phyloP scores from a whole-genome alignment of 2,113 vertebrate genomes.

The Gadus macrocephalus region DNA sequence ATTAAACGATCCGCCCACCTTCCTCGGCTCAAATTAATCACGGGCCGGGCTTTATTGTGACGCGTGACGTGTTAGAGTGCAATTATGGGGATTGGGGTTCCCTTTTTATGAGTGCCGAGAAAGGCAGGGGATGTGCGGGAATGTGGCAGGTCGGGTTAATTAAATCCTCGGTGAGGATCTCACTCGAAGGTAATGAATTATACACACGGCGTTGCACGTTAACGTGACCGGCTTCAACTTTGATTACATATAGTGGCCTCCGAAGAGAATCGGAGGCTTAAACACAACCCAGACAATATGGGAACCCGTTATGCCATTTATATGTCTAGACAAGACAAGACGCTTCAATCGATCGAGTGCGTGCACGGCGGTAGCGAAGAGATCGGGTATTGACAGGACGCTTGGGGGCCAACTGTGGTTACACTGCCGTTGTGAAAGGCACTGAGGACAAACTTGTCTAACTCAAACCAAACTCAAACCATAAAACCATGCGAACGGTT shows the following conservation, averaged over 20 bases:
- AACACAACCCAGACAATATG: neutral
- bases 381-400: neutral
- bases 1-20: slow-evolving; percentile 47
- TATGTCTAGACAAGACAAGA: neutral
- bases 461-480: no score
- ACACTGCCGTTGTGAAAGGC: neutral
- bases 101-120: slow-evolving; percentile 62
- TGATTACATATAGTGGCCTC: slow-evolving; percentile 29
- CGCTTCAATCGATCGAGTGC: neutral
- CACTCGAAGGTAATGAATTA: slow-evolving; percentile 66
- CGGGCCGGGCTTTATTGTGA: slow-evolving; percentile 54
- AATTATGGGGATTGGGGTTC: slow-evolving; percentile 61
- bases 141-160: slow-evolving; percentile 70
- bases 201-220: slow-evolving; percentile 50
- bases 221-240: slow-evolving; percentile 45
- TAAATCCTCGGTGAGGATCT: slow-evolving; percentile 64
- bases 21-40: slow-evolving; percentile 62
- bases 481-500: no score
- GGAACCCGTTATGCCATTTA: neutral
- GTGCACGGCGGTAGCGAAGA: neutral
- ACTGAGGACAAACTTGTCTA: neutral
- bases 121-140: slow-evolving; percentile 60
- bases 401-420: neutral
- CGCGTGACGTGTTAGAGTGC: slow-evolving; percentile 48
- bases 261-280: neutral